Evolutionary conservation across 1,140 invertebrate genomes (phyloP), one percentile per base, ranked within the genome.

Genomic region (Pollicipes pollicipes): DNA sequence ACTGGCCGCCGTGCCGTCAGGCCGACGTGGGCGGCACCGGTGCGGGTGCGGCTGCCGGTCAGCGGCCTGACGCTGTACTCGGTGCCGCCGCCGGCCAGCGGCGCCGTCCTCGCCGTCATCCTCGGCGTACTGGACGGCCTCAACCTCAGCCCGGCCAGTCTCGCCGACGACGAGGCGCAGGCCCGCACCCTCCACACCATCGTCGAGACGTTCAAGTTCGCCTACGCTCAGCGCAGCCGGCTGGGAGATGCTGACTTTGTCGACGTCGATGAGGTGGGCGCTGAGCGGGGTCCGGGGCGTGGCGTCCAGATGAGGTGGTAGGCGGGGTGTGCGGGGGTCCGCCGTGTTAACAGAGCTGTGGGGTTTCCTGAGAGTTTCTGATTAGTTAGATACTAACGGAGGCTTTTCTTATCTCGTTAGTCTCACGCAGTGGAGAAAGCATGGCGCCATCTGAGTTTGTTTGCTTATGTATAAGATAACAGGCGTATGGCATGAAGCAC

Each of bases 201-300:
- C 32, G 83, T 88, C 26, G 96, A 99, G 79, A 85, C 93, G 0
- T 89, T 93, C 74, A 99, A 99, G 79, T 93, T 90, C 80, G 91
- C 90, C 0, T 98, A 89, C 77, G 93, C 93, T 0, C 84, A 85
- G 69, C 83, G 95, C 72, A 88, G 87, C 8, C 83, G 88, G 75
- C 78, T 99, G n/a, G 95, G 89, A 0, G 96, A 99, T 82, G 83
- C 83, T 27, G 81, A 85, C 71, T 93, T 87, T 79, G 83, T 88
- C 31, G 80, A 87, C 77, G 83, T 90, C 58, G 81, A 77, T 2
- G 78, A 83, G 75, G 87, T 89, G 73, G n/a, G 67, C 71, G 64
- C 76, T n/a, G n/a, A n/a, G n/a, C n/a, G n/a, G n/a, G n/a, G n/a
- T n/a, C n/a, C n/a, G n/a, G n/a, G n/a, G n/a, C n/a, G n/a, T n/a